Conservation (phyloP, 2,797 vertebrate genomes). For the Chelonia mydas region DNA sequence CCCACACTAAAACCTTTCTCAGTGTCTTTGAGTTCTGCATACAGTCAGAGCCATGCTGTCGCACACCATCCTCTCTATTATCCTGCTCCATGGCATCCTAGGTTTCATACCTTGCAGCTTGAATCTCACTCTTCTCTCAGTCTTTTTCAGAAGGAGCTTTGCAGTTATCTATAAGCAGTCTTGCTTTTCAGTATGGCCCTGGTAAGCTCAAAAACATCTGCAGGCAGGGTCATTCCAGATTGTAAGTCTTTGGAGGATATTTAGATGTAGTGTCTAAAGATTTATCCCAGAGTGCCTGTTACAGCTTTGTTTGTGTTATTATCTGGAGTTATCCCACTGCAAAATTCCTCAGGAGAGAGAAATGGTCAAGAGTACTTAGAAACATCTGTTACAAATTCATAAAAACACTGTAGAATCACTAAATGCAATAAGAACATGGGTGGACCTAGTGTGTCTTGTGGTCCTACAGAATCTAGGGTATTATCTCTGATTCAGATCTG, state of each 20-base stretch:
- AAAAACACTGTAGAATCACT: conserved; percentile 67
- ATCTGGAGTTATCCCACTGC: conserved; percentile 72
- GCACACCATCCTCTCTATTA: conserved; percentile 32
- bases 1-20: background rate
- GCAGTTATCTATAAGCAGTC: conserved; percentile 45
- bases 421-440: conserved; percentile 40
- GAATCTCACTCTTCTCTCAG: background rate
- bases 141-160: conserved; percentile 19
- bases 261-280: conserved; percentile 67
- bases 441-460: background rate
- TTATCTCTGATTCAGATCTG: background rate
- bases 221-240: conserved; percentile 68
- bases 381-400: conserved; percentile 76
- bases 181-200: conserved; percentile 32
- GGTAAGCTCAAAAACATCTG: conserved; percentile 76
- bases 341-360: conserved; percentile 72
- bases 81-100: background rate
- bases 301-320: conserved; percentile 68
- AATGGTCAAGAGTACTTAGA: conserved; percentile 69
- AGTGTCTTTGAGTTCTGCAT: background rate
- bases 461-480: conserved; percentile 15
- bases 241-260: conserved; percentile 68
- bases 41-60: conserved; percentile 24
- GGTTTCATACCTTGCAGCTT: background rate
- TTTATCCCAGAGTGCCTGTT: conserved; percentile 66